phyloP scores from a whole-genome alignment of 2,888 invertebrate genomes.

The Drymonia ruficornis region DNA sequence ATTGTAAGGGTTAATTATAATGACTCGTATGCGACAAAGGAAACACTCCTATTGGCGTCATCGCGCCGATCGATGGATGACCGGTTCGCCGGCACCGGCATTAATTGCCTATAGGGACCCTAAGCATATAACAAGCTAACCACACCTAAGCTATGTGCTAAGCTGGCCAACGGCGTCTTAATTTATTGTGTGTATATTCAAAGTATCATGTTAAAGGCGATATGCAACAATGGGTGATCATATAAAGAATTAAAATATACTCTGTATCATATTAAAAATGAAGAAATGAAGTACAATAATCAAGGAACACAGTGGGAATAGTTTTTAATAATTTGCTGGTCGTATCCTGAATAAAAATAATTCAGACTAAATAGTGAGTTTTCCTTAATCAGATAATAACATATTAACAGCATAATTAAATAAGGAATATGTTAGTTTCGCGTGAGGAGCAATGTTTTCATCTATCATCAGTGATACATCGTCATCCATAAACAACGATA shows the following conservation, averaged over 20 bases:
- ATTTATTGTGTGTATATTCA: constrained; percentile 50
- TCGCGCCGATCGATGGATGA: constrained; percentile 18
- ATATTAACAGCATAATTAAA: neutral
- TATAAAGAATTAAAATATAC: constrained; percentile 51
- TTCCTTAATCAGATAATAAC: neutral
- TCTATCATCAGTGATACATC: neutral
- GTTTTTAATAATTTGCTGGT: too few relatives aligned
- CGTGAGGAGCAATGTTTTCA: neutral
- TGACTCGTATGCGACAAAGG: constrained; percentile 37
- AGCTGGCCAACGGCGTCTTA: constrained; percentile 32
- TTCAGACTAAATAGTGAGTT: neutral
- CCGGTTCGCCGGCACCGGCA: neutral
- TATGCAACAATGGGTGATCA: constrained; percentile 48
- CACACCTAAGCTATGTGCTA: constrained; percentile 19
- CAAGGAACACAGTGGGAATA: too few relatives aligned
- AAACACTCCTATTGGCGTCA: constrained; percentile 33
- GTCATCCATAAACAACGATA: neutral
- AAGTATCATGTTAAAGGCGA: constrained; percentile 68
- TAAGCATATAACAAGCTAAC: neutral
- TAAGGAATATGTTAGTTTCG: neutral
- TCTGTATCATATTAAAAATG: constrained; percentile 24
- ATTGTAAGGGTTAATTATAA: constrained; percentile 58
- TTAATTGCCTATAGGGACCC: too few relatives aligned
- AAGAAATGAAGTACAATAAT: too few relatives aligned
- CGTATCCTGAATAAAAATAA: neutral